Conservation (phyloP, 2,888 invertebrate genomes). For the Patella depressa region DNA sequence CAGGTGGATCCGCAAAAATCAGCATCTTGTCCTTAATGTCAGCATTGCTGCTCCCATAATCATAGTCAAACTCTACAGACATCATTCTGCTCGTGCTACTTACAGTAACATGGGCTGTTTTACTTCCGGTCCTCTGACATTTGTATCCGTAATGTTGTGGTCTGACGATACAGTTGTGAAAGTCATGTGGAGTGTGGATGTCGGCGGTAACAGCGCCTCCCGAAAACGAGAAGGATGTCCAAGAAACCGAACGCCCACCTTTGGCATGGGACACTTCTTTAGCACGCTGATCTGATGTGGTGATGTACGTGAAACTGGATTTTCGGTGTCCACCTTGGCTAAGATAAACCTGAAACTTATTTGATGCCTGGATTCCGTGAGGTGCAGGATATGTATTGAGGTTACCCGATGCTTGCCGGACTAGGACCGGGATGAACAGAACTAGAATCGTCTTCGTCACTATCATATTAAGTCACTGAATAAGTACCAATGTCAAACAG, state of each 20-base stretch:
- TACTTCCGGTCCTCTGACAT: conserved; percentile 23
- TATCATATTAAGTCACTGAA: too few species aligned
- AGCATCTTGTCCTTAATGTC: conserved; percentile 34
- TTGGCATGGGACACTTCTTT: conserved; percentile 15
- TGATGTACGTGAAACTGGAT: conserved; percentile 24
- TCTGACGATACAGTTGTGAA: conserved; percentile 30
- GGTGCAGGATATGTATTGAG: conserved; percentile 15
- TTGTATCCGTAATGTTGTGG: conserved; percentile 26
- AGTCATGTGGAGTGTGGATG: conserved; percentile 28
- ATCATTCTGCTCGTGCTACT: conserved; percentile 21
- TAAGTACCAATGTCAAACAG: too few species aligned
- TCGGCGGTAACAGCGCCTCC: conserved; percentile 24
- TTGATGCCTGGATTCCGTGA: conserved; percentile 4
- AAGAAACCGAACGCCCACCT: conserved; percentile 27
- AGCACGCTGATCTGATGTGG: conserved; percentile 17
- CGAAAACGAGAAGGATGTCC: conserved; percentile 34
- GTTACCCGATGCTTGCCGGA: background rate
- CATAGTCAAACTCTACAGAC: conserved; percentile 36
- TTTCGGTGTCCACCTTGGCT: conserved; percentile 15
- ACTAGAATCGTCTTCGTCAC: too few species aligned
- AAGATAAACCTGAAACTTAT: conserved; percentile 17
- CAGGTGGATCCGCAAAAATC: conserved; percentile 33
- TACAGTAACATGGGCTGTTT: conserved; percentile 28
- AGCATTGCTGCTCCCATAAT: conserved; percentile 18
- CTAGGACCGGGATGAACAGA: too few species aligned